A percentile compares a stretch with the other conserved stretches of the same genome.
Conservation (phyloP, 2,113 vertebrate species). For the Columba livia region DNA sequence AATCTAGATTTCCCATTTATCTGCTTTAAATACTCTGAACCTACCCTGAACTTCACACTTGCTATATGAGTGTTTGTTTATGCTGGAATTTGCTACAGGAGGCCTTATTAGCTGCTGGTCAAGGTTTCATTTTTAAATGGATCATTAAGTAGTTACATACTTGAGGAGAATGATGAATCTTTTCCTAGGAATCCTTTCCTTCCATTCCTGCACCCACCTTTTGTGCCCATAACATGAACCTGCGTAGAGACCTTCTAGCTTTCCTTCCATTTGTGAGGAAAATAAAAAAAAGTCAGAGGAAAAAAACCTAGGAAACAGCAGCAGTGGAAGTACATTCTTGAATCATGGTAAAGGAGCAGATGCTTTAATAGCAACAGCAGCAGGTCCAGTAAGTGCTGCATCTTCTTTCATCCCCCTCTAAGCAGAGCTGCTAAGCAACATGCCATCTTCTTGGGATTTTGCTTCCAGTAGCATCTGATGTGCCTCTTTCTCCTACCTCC, state of each 20-base stretch:
- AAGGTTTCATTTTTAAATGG: slow-evolving; percentile 75
- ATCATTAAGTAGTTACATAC: slow-evolving; percentile 60
- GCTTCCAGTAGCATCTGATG: slow-evolving; percentile 71
- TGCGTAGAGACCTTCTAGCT: slow-evolving; percentile 19
- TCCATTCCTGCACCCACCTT: not conserved
- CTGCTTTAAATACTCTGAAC: slow-evolving; percentile 54
- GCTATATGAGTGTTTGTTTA: slow-evolving; percentile 61
- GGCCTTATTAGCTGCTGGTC: slow-evolving; percentile 68
- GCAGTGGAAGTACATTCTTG: slow-evolving; percentile 32
- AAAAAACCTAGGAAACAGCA: not conserved
- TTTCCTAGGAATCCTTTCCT: not conserved
- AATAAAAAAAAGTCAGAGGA: not conserved
- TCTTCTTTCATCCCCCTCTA: slow-evolving; percentile 48
- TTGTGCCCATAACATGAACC: not conserved
- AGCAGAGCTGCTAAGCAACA: slow-evolving; percentile 51
- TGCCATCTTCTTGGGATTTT: slow-evolving; percentile 59
- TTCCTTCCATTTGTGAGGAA: not conserved
- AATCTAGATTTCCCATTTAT: slow-evolving; percentile 72
- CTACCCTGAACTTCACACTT: slow-evolving; percentile 23
- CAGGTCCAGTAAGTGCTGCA: slow-evolving; percentile 56
- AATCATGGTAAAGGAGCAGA: slow-evolving; percentile 61
- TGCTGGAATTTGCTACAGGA: slow-evolving; percentile 58
- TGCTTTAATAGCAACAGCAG: slow-evolving; percentile 66
- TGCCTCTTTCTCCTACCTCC: slow-evolving; percentile 41
- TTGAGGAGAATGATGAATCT: slow-evolving; percentile 5